A percentile compares a stretch with the other conserved stretches of the same genome.
These are phyloP conservation scores for Saimiri boliviensis DNA, from an alignment of 2,113 vertebrate genomes.

Conservation along the genomic window DNA sequence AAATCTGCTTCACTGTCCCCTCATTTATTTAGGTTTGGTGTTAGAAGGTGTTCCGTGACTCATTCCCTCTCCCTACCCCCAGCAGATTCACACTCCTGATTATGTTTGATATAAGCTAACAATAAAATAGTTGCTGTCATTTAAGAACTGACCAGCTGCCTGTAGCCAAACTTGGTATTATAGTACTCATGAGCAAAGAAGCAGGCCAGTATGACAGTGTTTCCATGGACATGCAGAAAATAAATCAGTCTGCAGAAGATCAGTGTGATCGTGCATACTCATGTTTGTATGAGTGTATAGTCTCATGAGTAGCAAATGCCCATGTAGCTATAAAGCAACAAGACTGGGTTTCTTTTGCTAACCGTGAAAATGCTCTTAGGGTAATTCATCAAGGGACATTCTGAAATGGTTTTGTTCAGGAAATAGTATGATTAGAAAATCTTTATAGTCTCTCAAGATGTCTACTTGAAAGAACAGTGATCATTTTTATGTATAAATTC, in stretches of 20 bases:
- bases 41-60: background rate
- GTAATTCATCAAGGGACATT: background rate
- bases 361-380: background rate
- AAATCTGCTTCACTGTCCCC: background rate
- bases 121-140: slow-evolving; percentile 9
- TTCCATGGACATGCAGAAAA: background rate
- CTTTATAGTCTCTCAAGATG: background rate
- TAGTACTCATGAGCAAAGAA: background rate
- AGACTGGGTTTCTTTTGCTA: background rate
- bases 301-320: background rate
- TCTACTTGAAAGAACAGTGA: background rate
- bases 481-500: accelerated
- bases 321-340: background rate
- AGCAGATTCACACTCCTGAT: background rate
- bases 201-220: background rate
- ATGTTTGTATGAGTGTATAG: too few relatives aligned
- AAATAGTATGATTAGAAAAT: background rate
- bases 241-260: background rate
- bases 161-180: background rate
- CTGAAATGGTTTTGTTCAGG: background rate
- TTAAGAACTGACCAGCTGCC: background rate
- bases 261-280: accelerated
- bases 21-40: background rate
- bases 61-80: background rate
- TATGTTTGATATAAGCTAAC: background rate